phyloP scores from a whole-genome alignment of 2,113 vertebrate species.

The Prietella phreatophila region DNA sequence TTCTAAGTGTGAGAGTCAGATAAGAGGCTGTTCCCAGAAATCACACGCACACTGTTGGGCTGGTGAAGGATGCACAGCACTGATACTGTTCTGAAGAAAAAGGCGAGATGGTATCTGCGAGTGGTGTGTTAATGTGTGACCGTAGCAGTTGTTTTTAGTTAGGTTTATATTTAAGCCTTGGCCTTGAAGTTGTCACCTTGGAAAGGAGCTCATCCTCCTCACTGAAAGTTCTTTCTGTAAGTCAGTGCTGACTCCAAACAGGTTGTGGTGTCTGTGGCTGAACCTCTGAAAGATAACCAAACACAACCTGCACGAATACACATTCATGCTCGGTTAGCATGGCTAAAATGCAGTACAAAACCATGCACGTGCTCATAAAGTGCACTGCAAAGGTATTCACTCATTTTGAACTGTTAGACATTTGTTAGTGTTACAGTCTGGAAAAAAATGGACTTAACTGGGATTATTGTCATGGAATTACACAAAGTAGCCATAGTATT shows the following conservation, averaged over 20 bases:
- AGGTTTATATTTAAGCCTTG: conserved; percentile 1
- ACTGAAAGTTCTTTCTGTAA: conserved; percentile 18
- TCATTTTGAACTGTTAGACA: background rate
- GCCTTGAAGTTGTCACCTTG: conserved; percentile 26
- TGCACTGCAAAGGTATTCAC: background rate
- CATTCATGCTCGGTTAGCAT: background rate
- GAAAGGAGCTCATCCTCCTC: background rate
- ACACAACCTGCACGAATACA: conserved; percentile 15
- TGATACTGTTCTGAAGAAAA: conserved; percentile 45
- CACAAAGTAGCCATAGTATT: background rate
- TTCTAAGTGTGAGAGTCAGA: conserved; percentile 5
- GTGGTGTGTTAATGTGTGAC: conserved; percentile 13
- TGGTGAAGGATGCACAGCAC: conserved; percentile 24
- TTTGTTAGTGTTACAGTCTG: background rate
- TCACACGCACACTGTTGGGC: conserved; percentile 12
- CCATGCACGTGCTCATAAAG: background rate
- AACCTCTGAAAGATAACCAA: background rate
- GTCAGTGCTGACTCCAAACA: conserved; percentile 17
- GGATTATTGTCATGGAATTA: background rate
- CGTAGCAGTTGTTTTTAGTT: background rate
- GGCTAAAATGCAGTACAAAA: background rate
- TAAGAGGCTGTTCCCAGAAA: conserved; percentile 40
- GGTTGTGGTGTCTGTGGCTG: conserved; percentile 33
- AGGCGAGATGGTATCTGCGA: conserved; percentile 2
- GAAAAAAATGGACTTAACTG: background rate